A percentile compares a stretch with the other conserved stretches of the same genome.
These are phyloP conservation scores for Cliona cf. orientalis DNA, from an alignment of 37 sponge, comb jelly and placozoan species.

Conservation along the genomic window DNA sequence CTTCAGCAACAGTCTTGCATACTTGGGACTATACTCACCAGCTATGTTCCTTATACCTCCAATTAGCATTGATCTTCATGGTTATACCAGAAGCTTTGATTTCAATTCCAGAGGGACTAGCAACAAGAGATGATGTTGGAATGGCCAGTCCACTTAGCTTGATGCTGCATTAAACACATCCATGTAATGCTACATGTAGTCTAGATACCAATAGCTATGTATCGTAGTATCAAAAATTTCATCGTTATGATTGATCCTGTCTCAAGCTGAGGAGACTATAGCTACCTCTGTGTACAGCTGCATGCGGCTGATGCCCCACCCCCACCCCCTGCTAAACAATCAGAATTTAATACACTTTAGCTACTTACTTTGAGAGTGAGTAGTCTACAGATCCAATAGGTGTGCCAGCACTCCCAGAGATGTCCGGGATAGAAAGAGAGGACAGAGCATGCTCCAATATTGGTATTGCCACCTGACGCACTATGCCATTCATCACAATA, in stretches of 20 bases:
- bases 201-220: too few species aligned
- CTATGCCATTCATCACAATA: too few species aligned
- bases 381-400: constrained; percentile 77
- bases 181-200: too few species aligned
- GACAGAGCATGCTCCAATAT: constrained; percentile 81
- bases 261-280: too few species aligned
- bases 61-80: constrained; percentile 60
- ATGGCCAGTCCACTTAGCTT: constrained; percentile 56
- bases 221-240: too few species aligned
- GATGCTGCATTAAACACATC: constrained; percentile 83
- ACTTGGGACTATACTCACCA: constrained; percentile 52
- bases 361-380: constrained; percentile 48
- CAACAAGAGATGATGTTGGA: constrained; percentile 70
- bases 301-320: background rate
- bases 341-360: background rate
- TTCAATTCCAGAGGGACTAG: constrained; percentile 54
- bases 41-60: constrained; percentile 79
- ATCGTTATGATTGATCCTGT: too few species aligned
- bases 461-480: constrained; percentile 78
- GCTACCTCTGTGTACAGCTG: background rate
- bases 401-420: constrained; percentile 62
- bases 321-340: background rate
- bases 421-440: constrained; percentile 75
- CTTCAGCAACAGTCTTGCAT: background rate
- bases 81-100: constrained; percentile 67